These are phyloP conservation scores for Malurus melanocephalus DNA, from an alignment of 2,113 vertebrate species.

Conservation along the genomic window DNA sequence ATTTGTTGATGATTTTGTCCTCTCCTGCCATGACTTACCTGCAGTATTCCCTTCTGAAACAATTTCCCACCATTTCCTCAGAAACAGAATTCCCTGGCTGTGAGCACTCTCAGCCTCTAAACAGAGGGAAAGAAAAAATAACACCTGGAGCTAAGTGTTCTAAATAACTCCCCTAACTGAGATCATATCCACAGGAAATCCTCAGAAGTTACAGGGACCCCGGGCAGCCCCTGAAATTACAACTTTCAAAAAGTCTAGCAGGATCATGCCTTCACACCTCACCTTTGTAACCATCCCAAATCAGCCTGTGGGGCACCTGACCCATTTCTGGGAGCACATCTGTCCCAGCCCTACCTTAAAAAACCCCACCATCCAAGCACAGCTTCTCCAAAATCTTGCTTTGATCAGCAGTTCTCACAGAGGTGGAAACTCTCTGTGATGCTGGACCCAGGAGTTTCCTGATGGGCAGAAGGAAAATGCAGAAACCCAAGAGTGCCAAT, in stretches of 20 bases:
- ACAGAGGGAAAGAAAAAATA: not conserved
- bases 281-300: not conserved
- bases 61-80: not conserved
- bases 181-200: not conserved
- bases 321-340: not conserved
- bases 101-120: not conserved
- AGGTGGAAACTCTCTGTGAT: not conserved
- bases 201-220: not conserved
- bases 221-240: not conserved
- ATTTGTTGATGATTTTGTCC: not conserved
- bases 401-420: not conserved
- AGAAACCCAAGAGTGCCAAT: fast-evolving
- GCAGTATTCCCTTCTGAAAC: not conserved
- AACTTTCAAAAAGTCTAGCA: not conserved
- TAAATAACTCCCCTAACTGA: not conserved
- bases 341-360: not conserved
- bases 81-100: not conserved
- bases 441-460: not conserved
- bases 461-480: fast-evolving
- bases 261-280: not conserved
- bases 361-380: not conserved
- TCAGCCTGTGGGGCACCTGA: not conserved
- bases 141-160: not conserved
- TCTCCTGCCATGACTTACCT: not conserved
- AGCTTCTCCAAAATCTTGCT: not conserved